Conservation (phyloP, 1,140 invertebrate species). For the Drosophila triauraria region DNA sequence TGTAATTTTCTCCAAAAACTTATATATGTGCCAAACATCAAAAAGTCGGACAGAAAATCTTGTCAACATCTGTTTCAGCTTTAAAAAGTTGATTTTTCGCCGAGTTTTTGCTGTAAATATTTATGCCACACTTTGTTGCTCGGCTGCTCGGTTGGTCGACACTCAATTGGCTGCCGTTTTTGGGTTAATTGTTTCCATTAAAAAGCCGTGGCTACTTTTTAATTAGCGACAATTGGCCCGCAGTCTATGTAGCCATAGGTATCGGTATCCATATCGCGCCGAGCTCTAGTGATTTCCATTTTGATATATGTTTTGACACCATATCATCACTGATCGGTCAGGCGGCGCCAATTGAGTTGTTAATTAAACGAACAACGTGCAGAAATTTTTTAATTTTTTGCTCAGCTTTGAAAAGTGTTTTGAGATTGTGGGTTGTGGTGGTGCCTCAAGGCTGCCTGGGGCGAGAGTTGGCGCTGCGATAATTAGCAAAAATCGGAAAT, state of each 20-base stretch:
- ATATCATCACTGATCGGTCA: slow-evolving; percentile 31
- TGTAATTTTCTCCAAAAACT: slow-evolving; percentile 40
- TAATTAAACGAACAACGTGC: slow-evolving; percentile 75
- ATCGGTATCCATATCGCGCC: slow-evolving; percentile 27
- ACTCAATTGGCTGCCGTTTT: slow-evolving; percentile 74
- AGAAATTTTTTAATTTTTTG: slow-evolving; percentile 53
- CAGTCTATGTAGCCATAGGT: slow-evolving; percentile 30
- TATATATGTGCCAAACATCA: slow-evolving; percentile 39
- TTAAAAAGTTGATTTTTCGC: slow-evolving; percentile 43
- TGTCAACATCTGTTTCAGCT: slow-evolving; percentile 73
- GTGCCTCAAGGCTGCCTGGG: slow-evolving; percentile 50
- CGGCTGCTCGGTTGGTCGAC: slow-evolving; percentile 35
- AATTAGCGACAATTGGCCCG: slow-evolving; percentile 78
- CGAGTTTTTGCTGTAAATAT: slow-evolving; percentile 50
- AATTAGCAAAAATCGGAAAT: slow-evolving; percentile 48
- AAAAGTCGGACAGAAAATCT: slow-evolving; percentile 54
- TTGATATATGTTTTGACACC: slow-evolving; percentile 82
- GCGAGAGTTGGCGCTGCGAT: slow-evolving; percentile 28
- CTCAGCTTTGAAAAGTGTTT: slow-evolving; percentile 31
- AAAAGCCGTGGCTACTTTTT: slow-evolving; percentile 81
- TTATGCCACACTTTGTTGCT: slow-evolving; percentile 52
- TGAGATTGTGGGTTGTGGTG: not conserved
- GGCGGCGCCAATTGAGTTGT: slow-evolving; percentile 74
- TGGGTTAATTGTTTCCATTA: slow-evolving; percentile 85
- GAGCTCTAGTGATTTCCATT: slow-evolving; percentile 72